Evolutionary conservation across 2,888 invertebrate genomes (phyloP), one percentile per base, ranked within the genome.

Genomic region (Archips xylosteana): DNA sequence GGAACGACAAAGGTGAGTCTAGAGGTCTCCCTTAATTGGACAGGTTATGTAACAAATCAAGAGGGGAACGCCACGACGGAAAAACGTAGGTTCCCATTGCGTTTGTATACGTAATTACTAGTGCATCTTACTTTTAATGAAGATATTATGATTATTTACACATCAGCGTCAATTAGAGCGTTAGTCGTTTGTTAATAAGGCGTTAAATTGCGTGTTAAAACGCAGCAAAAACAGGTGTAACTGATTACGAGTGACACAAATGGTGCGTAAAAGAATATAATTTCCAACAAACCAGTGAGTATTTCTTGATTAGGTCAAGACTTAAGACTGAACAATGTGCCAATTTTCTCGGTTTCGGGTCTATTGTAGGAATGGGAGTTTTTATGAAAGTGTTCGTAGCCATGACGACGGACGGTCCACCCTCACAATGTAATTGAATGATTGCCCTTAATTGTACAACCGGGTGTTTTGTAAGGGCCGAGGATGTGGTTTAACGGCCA

Each of bases 371-470:
- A 59, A 13, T 5, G 32, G 32, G 32, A 5, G 15, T 42, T 62
- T 62, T 42, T 62, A 62, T 23, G 62, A 13, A 63, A 61, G 68
- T 32, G 10, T 9, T 12, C 60, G 74, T 74, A 34, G 39, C 61
- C 64, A 65, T 74, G 59, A 69, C 62, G 72, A 71, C 67, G 42
- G 45, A 79, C 79, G 78, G 78, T 72, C 76, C 77, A 78, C 78
- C 82, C 86, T 83, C 82, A 81, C 83, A 78, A 10, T 75, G 75
- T 89, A 89, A 92, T 90, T 89, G 89, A 88, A 90, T 89, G 87
- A 91, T 90, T 91, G 85, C 76, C 78, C 82, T 82, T 90, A 90
- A 90, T 91, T 89, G 85, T 76, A 75, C 79, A 75, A 80, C 78
- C 68, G 80, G 85, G 77, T 84, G 83, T 87, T 88, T 86, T 79